These are phyloP conservation scores for Petroica traversi DNA, from an alignment of 2,113 vertebrate genomes.

Conservation along the genomic window DNA sequence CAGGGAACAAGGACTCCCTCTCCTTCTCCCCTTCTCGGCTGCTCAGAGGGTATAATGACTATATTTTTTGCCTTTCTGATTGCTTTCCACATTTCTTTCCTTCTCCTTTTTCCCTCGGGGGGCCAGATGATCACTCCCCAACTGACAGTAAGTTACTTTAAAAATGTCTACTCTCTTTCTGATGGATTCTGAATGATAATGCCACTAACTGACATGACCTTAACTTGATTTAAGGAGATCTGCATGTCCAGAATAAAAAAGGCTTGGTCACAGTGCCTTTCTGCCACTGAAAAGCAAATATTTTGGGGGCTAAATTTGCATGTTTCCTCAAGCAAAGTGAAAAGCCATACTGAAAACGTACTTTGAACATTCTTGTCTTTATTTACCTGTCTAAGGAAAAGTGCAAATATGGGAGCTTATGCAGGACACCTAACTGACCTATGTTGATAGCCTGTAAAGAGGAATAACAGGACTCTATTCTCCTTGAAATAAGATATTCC, in stretches of 20 bases:
- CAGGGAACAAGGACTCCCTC: neutral
- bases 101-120: slow-evolving; percentile 6
- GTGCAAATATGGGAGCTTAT: neutral
- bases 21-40: neutral
- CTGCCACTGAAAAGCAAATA: neutral
- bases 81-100: slow-evolving; percentile 1
- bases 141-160: slow-evolving; percentile 6
- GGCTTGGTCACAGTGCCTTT: neutral
- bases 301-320: neutral
- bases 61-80: neutral
- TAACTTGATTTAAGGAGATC: slow-evolving; percentile 31
- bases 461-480: neutral
- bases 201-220: neutral
- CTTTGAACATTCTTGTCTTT: neutral
- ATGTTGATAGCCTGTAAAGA: neutral
- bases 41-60: neutral
- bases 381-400: neutral
- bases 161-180: neutral
- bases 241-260: neutral
- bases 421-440: neutral
- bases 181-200: slow-evolving; percentile 28
- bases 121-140: neutral
- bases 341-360: neutral
- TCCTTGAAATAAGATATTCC: neutral
- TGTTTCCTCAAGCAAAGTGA: neutral